Percentiles rank a stretch among this genome's conserved stretches.
phyloP scores from a whole-genome alignment of 2,888 invertebrate species.

The Pollenia amentaria region DNA sequence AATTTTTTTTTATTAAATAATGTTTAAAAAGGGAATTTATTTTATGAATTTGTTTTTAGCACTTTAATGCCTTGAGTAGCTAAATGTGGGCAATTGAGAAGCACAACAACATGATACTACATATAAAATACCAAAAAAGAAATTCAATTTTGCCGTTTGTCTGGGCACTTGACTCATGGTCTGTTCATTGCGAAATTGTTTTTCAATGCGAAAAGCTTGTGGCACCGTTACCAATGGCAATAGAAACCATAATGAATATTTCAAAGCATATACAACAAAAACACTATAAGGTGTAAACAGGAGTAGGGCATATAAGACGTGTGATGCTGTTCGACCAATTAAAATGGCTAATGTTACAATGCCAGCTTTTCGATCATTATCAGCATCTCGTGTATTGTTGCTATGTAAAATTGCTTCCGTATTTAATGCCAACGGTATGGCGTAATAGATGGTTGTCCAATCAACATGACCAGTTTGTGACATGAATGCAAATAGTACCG shows the following conservation, averaged over 20 bases:
- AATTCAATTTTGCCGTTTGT: conserved; percentile 95
- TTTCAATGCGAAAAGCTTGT: conserved; percentile 95
- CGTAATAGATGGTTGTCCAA: conserved; percentile 96
- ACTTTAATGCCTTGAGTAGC: conserved; percentile 79
- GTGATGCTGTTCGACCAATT: conserved; percentile 95
- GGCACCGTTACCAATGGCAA: conserved; percentile 94
- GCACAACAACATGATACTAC: conserved; percentile 92
- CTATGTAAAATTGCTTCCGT: conserved; percentile 98
- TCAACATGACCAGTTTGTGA: conserved; percentile 96
- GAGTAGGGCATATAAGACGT: conserved; percentile 94
- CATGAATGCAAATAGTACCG: conserved; percentile 96
- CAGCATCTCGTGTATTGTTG: conserved; percentile 96
- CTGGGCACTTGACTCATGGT: conserved; percentile 93
- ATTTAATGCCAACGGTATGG: conserved; percentile 96
- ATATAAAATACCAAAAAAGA: conserved; percentile 95
- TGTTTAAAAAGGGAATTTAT: conserved; percentile 48
- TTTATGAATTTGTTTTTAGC: not conserved
- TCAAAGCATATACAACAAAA: conserved; percentile 93
- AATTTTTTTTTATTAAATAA: conserved; percentile 42
- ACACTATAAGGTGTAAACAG: conserved; percentile 96
- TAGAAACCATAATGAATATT: conserved; percentile 94
- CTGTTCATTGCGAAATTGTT: conserved; percentile 92
- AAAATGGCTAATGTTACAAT: conserved; percentile 98
- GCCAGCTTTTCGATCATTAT: conserved; percentile 94
- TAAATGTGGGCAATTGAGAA: conserved; percentile 86